A percentile compares a stretch with the other conserved stretches of the same genome.
These are phyloP conservation scores for Hylyphantes graminicola DNA, from an alignment of 1,140 invertebrate species.

Conservation along the genomic window DNA sequence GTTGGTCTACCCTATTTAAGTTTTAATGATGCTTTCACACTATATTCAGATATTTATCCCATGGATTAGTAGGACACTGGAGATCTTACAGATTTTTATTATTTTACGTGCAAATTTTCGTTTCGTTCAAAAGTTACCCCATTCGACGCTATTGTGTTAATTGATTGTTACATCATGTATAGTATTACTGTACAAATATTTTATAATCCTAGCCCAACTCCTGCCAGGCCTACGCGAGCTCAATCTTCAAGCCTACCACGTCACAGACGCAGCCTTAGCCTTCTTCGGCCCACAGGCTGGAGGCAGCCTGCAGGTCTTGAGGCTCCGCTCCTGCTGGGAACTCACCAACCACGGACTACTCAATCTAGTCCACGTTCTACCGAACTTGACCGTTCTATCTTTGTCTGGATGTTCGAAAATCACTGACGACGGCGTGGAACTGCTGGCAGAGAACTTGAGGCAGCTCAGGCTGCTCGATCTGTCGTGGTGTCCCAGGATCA, in stretches of 20 bases:
- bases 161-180: too few relatives aligned
- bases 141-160: too few relatives aligned
- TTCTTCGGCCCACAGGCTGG: slow-evolving; percentile 85
- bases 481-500: slow-evolving; percentile 95
- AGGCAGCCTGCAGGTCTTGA: slow-evolving; percentile 80
- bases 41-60: too few relatives aligned
- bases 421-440: slow-evolving; percentile 94
- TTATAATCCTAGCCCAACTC: slow-evolving; percentile 78
- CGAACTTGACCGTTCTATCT: slow-evolving; percentile 89
- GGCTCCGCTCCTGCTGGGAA: slow-evolving; percentile 95
- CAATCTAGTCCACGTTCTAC: slow-evolving; percentile 93
- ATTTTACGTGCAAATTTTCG: too few relatives aligned
- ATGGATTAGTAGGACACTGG: too few relatives aligned
- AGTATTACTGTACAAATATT: too few relatives aligned
- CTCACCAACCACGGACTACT: slow-evolving; percentile 95
- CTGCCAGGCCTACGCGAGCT: slow-evolving; percentile 93
- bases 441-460: slow-evolving; percentile 92
- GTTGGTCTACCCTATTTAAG: too few relatives aligned
- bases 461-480: slow-evolving; percentile 88
- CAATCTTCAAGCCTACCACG: slow-evolving; percentile 90
- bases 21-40: too few relatives aligned
- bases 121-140: too few relatives aligned
- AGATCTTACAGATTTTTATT: too few relatives aligned
- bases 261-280: slow-evolving; percentile 91
- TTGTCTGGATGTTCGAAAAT: slow-evolving; percentile 94